A percentile compares a stretch with the other conserved stretches of the same genome.
phyloP scores from a whole-genome alignment of 30 jellyfish, hydroid and myxozoan genomes.

The Clytia hemisphaerica region DNA sequence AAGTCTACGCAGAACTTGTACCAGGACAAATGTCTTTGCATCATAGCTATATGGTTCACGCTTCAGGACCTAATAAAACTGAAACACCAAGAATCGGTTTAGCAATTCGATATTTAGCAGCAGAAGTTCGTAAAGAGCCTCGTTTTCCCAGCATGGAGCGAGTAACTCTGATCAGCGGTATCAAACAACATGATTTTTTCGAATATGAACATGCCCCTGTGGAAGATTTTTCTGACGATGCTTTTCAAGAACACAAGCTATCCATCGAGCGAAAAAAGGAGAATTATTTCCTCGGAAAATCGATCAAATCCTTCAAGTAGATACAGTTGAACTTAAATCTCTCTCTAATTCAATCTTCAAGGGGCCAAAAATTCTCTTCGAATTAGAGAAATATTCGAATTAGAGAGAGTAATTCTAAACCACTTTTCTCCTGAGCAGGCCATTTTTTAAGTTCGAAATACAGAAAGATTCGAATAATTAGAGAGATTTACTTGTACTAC shows the following conservation, averaged over 20 bases:
- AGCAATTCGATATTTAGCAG: neutral
- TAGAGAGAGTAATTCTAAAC: too few species aligned
- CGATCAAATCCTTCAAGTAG: too few species aligned
- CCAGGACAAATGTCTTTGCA: constrained; percentile 1
- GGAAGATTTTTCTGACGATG: neutral
- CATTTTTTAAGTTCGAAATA: too few species aligned
- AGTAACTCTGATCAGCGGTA: neutral
- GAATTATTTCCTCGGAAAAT: neutral
- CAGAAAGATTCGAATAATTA: too few species aligned
- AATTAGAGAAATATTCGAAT: too few species aligned
- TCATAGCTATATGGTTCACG: neutral
- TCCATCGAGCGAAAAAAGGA: neutral
- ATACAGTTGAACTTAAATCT: too few species aligned
- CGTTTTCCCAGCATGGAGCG: neutral
- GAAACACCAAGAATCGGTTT: neutral
- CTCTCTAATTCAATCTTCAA: too few species aligned
- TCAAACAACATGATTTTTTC: neutral
- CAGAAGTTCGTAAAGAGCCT: neutral
- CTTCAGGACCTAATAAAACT: constrained; percentile 1
- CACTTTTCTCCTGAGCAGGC: too few species aligned
- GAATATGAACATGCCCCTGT: neutral
- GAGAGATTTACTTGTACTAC: too few species aligned
- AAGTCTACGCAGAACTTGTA: neutral
- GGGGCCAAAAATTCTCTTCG: too few species aligned
- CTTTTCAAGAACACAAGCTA: neutral